A percentile compares a stretch with the other conserved stretches of the same genome.
Conservation (phyloP, 2,888 invertebrate genomes). For the Dryocosmus kuriphilus region DNA sequence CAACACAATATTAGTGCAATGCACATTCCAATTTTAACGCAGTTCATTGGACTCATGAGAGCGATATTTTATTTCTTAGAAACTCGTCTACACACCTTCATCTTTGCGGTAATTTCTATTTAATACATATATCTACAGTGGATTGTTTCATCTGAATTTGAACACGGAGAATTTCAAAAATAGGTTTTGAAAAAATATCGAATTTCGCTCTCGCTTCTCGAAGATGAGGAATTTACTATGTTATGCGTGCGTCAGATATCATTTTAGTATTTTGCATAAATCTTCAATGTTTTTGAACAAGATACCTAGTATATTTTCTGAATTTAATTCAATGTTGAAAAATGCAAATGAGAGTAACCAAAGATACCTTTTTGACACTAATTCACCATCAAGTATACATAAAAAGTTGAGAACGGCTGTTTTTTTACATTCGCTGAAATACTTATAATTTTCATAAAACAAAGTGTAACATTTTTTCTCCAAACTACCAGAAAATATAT, state of each 20-base stretch:
- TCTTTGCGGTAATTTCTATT: slow-evolving; percentile 24
- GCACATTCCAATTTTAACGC: slow-evolving; percentile 20
- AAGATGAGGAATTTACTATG: neutral
- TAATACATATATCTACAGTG: neutral
- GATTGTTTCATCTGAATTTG: slow-evolving; percentile 16
- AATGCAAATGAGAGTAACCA: too few species aligned
- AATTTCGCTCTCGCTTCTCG: neutral
- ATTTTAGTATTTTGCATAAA: neutral
- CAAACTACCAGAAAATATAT: too few species aligned
- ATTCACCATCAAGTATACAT: too few species aligned
- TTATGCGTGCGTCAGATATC: neutral
- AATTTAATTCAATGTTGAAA: too few species aligned
- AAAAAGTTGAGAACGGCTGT: too few species aligned
- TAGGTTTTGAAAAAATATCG: slow-evolving; percentile 3
- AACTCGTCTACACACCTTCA: slow-evolving; percentile 7
- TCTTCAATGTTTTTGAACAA: too few species aligned
- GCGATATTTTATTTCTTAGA: slow-evolving; percentile 19
- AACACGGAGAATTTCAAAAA: slow-evolving; percentile 12
- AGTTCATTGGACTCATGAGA: slow-evolving; percentile 21
- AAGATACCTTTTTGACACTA: too few species aligned
- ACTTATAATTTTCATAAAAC: too few species aligned
- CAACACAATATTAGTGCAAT: neutral
- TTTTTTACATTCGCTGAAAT: too few species aligned
- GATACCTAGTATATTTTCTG: too few species aligned
- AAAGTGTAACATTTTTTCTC: too few species aligned